Percentiles rank a stretch among this genome's conserved stretches.
Conservation (phyloP, 2,113 vertebrate genomes). For the Ranitomeya variabilis region DNA sequence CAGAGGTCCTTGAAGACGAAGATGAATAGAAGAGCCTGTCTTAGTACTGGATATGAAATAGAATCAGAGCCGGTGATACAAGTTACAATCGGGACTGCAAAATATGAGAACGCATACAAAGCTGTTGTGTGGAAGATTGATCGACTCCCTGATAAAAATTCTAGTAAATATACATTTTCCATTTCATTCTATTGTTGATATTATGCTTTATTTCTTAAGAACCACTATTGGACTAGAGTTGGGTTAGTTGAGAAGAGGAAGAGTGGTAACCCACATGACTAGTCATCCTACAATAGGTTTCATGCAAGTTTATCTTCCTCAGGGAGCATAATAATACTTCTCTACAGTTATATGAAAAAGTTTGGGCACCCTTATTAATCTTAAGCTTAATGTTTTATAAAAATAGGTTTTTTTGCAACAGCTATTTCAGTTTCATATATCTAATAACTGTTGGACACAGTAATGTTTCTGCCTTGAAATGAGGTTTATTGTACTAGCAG, state of each 20-base stretch:
- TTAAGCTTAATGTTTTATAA: too few relatives aligned
- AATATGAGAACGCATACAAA: slow-evolving; percentile 92
- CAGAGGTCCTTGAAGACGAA: slow-evolving; percentile 92
- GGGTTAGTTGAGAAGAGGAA: neutral
- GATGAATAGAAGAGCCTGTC: slow-evolving; percentile 89
- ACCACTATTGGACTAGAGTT: neutral
- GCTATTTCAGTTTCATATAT: too few relatives aligned
- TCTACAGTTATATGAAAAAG: too few relatives aligned
- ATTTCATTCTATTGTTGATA: neutral
- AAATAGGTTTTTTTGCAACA: too few relatives aligned
- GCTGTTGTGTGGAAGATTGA: slow-evolving; percentile 96
- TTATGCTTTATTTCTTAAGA: neutral
- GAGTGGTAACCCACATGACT: neutral
- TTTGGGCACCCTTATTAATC: too few relatives aligned
- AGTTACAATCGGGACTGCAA: slow-evolving; percentile 88
- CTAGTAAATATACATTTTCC: slow-evolving; percentile 75
- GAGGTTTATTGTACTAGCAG: too few relatives aligned
- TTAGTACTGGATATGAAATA: slow-evolving; percentile 78
- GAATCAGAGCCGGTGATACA: slow-evolving; percentile 88
- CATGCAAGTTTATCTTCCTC: neutral
- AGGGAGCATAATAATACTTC: neutral
- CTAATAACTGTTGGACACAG: too few relatives aligned
- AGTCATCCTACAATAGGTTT: neutral
- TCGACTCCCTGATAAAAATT: slow-evolving; percentile 92
- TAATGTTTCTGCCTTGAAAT: too few relatives aligned